These are phyloP conservation scores for Netelia inedita DNA, from an alignment of 2,888 invertebrate species.

Conservation along the genomic window DNA sequence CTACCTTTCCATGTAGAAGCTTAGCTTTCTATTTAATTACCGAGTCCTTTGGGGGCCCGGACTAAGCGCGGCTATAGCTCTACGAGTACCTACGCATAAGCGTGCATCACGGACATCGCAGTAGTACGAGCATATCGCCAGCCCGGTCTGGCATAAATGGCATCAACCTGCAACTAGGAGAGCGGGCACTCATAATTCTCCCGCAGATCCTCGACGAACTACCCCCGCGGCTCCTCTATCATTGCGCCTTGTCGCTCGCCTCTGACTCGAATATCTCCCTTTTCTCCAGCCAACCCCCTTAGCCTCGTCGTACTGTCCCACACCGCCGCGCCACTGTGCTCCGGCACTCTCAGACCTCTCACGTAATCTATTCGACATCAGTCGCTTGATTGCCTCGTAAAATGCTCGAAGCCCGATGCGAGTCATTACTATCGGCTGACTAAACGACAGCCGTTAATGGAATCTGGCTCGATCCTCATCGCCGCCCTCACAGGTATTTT, in stretches of 20 bases:
- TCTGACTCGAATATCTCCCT: slow-evolving; percentile 11
- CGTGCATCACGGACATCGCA: background rate
- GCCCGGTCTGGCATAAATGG: slow-evolving; percentile 70
- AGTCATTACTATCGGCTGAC: slow-evolving; percentile 77
- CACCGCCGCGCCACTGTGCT: slow-evolving; percentile 54
- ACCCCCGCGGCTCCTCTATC: slow-evolving; percentile 34
- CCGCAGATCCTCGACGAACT: slow-evolving; percentile 45
- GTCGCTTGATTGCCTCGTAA: slow-evolving; percentile 78
- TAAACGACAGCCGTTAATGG: slow-evolving; percentile 79
- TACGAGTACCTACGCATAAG: background rate
- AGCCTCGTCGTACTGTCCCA: background rate
- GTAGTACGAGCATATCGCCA: slow-evolving; percentile 37
- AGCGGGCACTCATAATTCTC: slow-evolving; percentile 21
- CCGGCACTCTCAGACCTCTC: slow-evolving; percentile 71
- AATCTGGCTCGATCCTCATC: slow-evolving; percentile 70
- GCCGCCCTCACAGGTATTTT: slow-evolving; percentile 42
- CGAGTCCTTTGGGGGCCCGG: slow-evolving; percentile 74
- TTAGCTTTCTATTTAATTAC: slow-evolving; percentile 79
- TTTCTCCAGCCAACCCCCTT: slow-evolving; percentile 14
- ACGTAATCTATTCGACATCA: slow-evolving; percentile 77
- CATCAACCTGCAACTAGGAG: slow-evolving; percentile 42
- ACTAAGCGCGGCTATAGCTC: slow-evolving; percentile 35
- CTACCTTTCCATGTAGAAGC: slow-evolving; percentile 64
- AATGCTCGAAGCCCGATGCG: slow-evolving; percentile 74
- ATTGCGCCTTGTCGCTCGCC: background rate